phyloP scores from a whole-genome alignment of 2,888 invertebrate genomes.

The Hydriomena furcata region DNA sequence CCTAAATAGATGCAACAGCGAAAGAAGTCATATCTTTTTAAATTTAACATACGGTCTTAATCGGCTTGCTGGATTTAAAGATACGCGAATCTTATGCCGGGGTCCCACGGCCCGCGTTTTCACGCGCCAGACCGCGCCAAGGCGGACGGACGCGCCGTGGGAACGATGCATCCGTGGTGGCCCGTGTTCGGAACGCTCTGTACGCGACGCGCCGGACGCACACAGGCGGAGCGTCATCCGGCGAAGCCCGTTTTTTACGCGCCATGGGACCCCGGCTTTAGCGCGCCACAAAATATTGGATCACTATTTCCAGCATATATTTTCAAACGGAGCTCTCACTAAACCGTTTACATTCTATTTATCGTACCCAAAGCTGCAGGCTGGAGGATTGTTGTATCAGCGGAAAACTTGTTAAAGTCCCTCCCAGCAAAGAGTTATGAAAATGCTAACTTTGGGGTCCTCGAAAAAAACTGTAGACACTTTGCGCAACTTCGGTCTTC shows the following conservation, averaged over 20 bases:
- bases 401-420: slow-evolving; percentile 71
- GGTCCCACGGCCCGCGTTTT: too few species aligned
- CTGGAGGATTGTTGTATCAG: slow-evolving; percentile 58
- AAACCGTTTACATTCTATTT: slow-evolving; percentile 52
- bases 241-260: too few species aligned
- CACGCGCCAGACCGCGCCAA: too few species aligned
- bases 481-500: slow-evolving; percentile 64
- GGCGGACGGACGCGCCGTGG: too few species aligned
- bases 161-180: too few species aligned
- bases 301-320: slow-evolving; percentile 38
- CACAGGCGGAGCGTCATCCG: too few species aligned
- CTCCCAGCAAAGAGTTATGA: slow-evolving; percentile 74
- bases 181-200: too few species aligned
- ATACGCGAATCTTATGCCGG: slow-evolving; percentile 36
- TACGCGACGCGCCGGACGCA: too few species aligned
- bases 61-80: slow-evolving; percentile 32
- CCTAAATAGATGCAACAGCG: neutral
- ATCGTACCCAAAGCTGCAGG: slow-evolving; percentile 39
- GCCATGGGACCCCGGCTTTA: too few species aligned
- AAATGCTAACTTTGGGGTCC: slow-evolving; percentile 72
- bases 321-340: slow-evolving; percentile 40
- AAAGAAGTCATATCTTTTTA: slow-evolving; percentile 7
- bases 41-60: slow-evolving; percentile 19
- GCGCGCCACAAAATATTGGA: slow-evolving; percentile 38
- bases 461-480: slow-evolving; percentile 63